Evolutionary conservation across 2,797 vertebrate species (phyloP).

Genomic region (Prionace glauca): DNA sequence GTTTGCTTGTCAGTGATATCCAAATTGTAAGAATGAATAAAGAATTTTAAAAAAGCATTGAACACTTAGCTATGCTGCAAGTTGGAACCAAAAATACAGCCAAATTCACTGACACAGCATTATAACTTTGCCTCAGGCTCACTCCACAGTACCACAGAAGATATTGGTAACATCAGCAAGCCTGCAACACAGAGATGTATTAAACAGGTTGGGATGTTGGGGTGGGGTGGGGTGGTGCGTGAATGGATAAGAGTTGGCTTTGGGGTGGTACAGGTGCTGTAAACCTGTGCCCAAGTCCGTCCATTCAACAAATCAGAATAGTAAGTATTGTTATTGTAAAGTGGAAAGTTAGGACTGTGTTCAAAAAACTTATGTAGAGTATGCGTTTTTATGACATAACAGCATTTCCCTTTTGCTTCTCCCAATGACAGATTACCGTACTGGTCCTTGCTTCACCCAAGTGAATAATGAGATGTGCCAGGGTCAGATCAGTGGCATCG

Average conservation of each 20-base stretch:
- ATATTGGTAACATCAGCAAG: not conserved
- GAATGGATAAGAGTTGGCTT: too few species aligned
- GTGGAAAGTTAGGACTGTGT: not conserved
- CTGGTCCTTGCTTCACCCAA: conserved; percentile 64
- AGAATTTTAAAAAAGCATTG: not conserved
- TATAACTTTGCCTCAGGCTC: not conserved
- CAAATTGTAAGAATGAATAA: not conserved
- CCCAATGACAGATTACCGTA: conserved; percentile 58
- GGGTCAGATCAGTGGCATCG: conserved; percentile 61
- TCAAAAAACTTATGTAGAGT: not conserved
- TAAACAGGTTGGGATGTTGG: not conserved
- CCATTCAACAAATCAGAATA: not conserved
- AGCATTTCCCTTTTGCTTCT: not conserved
- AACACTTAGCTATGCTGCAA: not conserved
- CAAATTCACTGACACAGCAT: not conserved
- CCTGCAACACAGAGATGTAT: too few species aligned
- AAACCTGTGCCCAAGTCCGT: too few species aligned
- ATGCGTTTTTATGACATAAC: not conserved
- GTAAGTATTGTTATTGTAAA: not conserved
- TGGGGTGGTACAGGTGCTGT: too few species aligned
- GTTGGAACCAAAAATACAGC: not conserved
- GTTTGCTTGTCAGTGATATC: not conserved
- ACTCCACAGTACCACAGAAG: not conserved
- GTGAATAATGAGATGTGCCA: conserved; percentile 63
- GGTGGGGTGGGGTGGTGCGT: not conserved